Evolutionary conservation across 53 echinoderm and acorn worm species (phyloP).

Genomic region (Holothuria scabra): DNA sequence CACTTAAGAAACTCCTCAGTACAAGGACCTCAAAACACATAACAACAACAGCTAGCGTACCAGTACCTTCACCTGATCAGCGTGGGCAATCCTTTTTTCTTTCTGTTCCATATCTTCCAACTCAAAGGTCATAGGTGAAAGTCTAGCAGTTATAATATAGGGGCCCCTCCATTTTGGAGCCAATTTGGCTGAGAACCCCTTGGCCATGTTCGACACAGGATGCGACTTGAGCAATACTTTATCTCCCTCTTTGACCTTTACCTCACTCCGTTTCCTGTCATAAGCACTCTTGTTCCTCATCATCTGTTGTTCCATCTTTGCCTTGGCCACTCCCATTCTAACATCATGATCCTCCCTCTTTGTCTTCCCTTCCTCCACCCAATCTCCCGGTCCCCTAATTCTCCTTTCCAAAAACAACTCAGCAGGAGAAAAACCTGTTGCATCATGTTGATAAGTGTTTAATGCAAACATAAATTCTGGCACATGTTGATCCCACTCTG

Average conservation of each 20-base stretch:
- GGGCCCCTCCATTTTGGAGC: conserved; percentile 48
- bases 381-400: conserved; percentile 9
- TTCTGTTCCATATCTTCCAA: background rate
- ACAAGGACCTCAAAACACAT: too few species aligned
- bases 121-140: conserved; percentile 35
- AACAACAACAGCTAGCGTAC: too few species aligned
- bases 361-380: background rate
- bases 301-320: background rate
- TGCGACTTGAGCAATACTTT: conserved; percentile 25
- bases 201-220: conserved; percentile 12
- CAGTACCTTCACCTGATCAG: conserved; percentile 10
- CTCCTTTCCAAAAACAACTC: conserved; percentile 43
- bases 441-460: conserved; percentile 53
- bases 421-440: conserved; percentile 46
- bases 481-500: conserved; percentile 50
- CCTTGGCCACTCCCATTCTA: background rate
- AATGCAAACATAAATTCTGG: conserved; percentile 57
- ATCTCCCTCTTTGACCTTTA: background rate
- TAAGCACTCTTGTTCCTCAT: conserved; percentile 2
- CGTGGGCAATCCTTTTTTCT: background rate
- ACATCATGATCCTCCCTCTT: background rate
- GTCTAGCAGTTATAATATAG: background rate
- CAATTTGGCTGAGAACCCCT: conserved; percentile 53
- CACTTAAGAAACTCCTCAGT: too few species aligned
- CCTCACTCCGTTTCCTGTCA: conserved; percentile 33